Conservation (phyloP, 2,797 vertebrate species). For the Echeneis naucrates region DNA sequence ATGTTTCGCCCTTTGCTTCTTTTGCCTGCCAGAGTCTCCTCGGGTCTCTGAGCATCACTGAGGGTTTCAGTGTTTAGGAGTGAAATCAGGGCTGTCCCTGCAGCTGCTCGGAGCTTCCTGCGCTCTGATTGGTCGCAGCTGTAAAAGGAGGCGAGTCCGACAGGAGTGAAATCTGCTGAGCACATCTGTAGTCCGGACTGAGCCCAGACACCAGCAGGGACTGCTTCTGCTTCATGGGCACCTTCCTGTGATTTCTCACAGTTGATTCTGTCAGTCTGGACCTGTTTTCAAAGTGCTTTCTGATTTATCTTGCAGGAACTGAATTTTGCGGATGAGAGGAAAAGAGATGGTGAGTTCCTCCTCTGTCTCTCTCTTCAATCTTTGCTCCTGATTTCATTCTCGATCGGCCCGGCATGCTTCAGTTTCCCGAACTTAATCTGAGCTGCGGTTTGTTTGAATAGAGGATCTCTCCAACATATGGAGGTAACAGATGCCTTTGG, state of each 20-base stretch:
- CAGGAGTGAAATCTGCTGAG: conserved; percentile 26
- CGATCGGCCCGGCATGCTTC: too few relatives aligned
- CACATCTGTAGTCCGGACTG: conserved; percentile 40
- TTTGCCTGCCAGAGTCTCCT: too few relatives aligned
- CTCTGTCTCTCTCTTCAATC: too few relatives aligned
- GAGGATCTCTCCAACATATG: conserved; percentile 2
- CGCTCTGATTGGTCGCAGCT: conserved; percentile 73
- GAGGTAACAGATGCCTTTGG: conserved; percentile 38
- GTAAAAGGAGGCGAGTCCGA: conserved; percentile 45
- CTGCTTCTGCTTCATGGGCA: conserved; percentile 14
- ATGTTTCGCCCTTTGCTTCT: too few relatives aligned
- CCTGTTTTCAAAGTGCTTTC: conserved; percentile 3
- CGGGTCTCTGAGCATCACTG: too few relatives aligned
- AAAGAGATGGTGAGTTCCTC: conserved; percentile 76
- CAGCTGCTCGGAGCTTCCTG: conserved; percentile 8
- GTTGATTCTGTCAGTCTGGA: neutral
- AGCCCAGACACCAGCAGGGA: neutral
- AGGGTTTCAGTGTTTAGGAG: too few relatives aligned
- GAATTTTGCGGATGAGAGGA: conserved; percentile 52
- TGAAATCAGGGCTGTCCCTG: too few relatives aligned
- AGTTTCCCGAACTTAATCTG: neutral
- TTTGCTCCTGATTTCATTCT: neutral
- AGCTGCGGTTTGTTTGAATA: neutral
- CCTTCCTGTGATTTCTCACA: neutral
- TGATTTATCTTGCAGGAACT: conserved; percentile 46